Percentiles rank a stretch among this genome's conserved stretches.
Conservation (phyloP, 2,113 vertebrate species). For the Petromus typicus region DNA sequence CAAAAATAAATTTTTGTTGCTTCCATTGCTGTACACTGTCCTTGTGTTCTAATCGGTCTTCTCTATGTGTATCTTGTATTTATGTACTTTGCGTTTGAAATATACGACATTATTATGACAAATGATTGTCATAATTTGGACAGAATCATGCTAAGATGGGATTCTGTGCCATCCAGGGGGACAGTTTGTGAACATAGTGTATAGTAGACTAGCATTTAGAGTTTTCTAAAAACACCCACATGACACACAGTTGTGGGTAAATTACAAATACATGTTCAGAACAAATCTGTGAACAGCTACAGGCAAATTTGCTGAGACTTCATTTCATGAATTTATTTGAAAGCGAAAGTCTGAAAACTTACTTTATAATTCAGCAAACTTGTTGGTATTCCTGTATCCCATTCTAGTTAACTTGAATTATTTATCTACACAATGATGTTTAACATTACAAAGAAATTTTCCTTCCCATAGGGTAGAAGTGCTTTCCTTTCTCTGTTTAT, state of each 20-base stretch:
- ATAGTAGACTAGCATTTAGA: not conserved
- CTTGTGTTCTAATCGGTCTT: not conserved
- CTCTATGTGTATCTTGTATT: not conserved
- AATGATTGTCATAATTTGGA: constrained; percentile 42
- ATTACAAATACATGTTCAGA: constrained; percentile 3
- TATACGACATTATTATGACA: not conserved
- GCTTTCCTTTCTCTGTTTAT: not conserved
- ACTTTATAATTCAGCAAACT: not conserved
- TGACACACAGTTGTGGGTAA: not conserved
- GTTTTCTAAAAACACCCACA: not conserved
- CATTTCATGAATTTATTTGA: not conserved
- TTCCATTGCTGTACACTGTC: not conserved
- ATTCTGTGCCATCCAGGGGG: not conserved
- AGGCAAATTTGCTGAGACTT: not conserved
- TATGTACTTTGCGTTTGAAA: not conserved
- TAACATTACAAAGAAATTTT: not conserved
- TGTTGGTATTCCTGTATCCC: not conserved
- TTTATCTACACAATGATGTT: not conserved
- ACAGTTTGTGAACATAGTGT: not conserved
- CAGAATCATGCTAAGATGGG: not conserved
- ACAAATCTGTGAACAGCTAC: not conserved
- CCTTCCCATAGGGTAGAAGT: not conserved
- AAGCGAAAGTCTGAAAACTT: not conserved
- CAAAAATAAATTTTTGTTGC: not conserved
- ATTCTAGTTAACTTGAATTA: not conserved